Conservation (phyloP, 2,113 vertebrate species). For the Macquaria australasica region DNA sequence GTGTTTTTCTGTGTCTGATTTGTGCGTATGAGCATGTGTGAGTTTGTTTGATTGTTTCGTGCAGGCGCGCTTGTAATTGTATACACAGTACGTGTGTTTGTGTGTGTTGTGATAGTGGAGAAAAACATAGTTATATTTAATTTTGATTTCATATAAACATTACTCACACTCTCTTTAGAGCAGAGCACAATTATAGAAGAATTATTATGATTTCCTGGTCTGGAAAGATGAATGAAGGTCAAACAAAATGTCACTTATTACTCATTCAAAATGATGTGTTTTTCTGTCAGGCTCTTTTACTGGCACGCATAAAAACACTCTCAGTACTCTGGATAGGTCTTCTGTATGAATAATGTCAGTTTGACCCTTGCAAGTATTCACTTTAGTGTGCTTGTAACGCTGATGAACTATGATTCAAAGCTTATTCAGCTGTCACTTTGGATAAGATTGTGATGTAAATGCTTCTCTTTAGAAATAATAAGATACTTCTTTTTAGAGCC, state of each 20-base stretch:
- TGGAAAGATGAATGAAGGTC: conserved; percentile 36
- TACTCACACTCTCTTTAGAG: background rate
- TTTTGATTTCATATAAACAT: conserved; percentile 22
- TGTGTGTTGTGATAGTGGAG: background rate
- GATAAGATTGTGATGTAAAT: conserved; percentile 1
- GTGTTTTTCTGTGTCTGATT: background rate
- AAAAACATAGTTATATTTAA: conserved; percentile 11
- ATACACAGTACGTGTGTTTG: background rate
- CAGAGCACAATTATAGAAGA: conserved; percentile 20
- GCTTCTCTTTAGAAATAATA: conserved; percentile 6
- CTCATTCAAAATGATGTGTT: background rate
- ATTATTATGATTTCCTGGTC: conserved; percentile 38
- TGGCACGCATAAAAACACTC: background rate
- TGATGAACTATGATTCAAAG: conserved; percentile 21
- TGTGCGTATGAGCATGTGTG: background rate
- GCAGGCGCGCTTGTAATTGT: background rate
- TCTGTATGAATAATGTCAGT: background rate
- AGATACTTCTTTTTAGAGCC: background rate
- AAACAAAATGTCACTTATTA: background rate
- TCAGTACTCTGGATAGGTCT: background rate
- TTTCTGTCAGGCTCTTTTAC: background rate
- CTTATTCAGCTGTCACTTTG: conserved; percentile 25
- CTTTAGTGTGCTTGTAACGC: background rate
- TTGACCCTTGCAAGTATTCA: background rate
- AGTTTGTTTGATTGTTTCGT: conserved; percentile 1